A percentile compares a stretch with the other conserved stretches of the same genome.
Conservation (phyloP, 2,888 invertebrate species). For the Polyploca ridens region DNA sequence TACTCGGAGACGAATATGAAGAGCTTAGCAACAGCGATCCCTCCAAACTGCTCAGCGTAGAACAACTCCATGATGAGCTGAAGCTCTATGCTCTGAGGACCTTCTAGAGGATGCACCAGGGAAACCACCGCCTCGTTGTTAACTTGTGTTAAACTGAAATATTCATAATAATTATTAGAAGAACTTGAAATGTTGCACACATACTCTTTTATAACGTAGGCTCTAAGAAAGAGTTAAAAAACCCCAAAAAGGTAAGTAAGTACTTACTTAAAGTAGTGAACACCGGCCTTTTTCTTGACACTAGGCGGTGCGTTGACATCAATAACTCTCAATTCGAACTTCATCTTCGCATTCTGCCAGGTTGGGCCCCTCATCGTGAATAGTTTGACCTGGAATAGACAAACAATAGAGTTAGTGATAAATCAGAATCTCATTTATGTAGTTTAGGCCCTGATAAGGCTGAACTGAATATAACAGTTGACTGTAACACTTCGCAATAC, state of each 20-base stretch:
- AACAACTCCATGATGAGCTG: conserved; percentile 94
- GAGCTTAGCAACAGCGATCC: conserved; percentile 93
- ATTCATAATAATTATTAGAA: neutral
- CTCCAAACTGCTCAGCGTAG: conserved; percentile 88
- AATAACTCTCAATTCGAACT: conserved; percentile 89
- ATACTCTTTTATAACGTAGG: too few species aligned
- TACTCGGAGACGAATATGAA: conserved; percentile 94
- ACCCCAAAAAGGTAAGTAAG: neutral
- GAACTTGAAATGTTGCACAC: too few species aligned
- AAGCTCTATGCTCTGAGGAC: conserved; percentile 96
- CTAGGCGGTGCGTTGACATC: conserved; percentile 87
- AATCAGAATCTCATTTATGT: too few species aligned
- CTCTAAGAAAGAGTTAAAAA: too few species aligned
- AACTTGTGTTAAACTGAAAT: conserved; percentile 75
- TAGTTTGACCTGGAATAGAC: conserved; percentile 84
- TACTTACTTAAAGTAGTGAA: conserved; percentile 84
- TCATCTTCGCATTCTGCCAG: conserved; percentile 88
- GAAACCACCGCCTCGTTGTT: conserved; percentile 91
- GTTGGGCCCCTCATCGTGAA: conserved; percentile 95
- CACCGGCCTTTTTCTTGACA: conserved; percentile 80
- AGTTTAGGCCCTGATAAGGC: too few species aligned
- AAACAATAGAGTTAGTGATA: too few species aligned
- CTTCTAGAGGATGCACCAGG: conserved; percentile 89
- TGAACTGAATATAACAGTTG: too few species aligned
- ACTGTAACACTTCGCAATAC: too few species aligned